A percentile compares a stretch with the other conserved stretches of the same genome.
Evolutionary conservation across 2,797 vertebrate genomes (phyloP).

Genomic region (Enteromius afrohamiltoni): DNA sequence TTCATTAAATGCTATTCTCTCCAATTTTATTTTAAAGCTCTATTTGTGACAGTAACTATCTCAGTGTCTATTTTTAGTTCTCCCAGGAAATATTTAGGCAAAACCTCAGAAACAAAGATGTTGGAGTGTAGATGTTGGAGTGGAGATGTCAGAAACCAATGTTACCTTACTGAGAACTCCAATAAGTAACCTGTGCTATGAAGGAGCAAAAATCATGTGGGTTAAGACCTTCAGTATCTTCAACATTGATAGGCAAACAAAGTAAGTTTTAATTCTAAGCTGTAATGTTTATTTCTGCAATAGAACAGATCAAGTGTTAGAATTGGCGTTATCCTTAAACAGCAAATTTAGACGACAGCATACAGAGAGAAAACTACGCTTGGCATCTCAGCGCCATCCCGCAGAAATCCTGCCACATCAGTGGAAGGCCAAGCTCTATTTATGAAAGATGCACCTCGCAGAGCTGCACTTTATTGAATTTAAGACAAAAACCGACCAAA

Average conservation of each 20-base stretch:
- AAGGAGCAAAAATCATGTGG: background rate
- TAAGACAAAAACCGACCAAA: constrained; percentile 42
- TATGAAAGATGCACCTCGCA: constrained; percentile 39
- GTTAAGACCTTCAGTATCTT: background rate
- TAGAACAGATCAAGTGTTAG: background rate
- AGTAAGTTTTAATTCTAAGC: background rate
- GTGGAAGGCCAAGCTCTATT: constrained; percentile 19
- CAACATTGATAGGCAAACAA: background rate
- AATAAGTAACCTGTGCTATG: background rate
- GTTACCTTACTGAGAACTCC: background rate
- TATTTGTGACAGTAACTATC: background rate
- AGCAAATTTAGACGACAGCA: background rate
- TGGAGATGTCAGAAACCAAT: background rate
- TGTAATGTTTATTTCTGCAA: background rate
- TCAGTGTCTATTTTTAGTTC: background rate
- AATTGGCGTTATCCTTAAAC: background rate
- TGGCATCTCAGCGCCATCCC: background rate
- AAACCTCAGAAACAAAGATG: background rate
- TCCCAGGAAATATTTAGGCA: background rate
- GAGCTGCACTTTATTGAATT: constrained; percentile 46
- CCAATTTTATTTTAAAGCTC: background rate
- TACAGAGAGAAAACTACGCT: background rate
- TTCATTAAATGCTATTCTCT: background rate
- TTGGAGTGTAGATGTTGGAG: too few relatives aligned
- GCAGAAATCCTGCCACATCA: constrained; percentile 46